These are phyloP conservation scores for Eustalomyia histrio DNA, from an alignment of 2,888 invertebrate genomes.

Conservation along the genomic window DNA sequence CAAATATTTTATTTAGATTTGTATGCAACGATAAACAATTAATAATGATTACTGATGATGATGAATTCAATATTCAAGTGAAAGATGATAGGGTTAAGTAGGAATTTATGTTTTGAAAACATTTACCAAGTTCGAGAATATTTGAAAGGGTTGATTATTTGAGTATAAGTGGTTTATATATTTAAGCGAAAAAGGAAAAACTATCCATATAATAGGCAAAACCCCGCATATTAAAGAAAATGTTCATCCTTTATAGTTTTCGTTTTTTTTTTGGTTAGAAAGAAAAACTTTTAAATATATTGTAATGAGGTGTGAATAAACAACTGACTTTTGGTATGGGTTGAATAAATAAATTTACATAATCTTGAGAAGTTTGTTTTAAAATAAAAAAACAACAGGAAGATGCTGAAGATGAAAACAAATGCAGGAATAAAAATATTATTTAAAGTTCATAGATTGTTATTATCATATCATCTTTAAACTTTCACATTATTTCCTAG, in stretches of 20 bases:
- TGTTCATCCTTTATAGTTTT: not conserved
- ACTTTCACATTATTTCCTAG: not conserved
- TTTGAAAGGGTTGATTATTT: slow-evolving; percentile 21
- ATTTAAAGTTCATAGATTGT: not conserved
- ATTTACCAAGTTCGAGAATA: slow-evolving; percentile 14
- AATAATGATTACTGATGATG: slow-evolving; percentile 46
- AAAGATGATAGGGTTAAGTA: slow-evolving; percentile 59
- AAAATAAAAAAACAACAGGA: not conserved
- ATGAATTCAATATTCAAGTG: slow-evolving; percentile 43
- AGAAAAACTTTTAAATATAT: slow-evolving; percentile 40
- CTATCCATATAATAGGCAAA: slow-evolving; percentile 2
- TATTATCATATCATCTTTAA: slow-evolving; percentile 24
- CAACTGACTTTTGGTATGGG: slow-evolving; percentile 40
- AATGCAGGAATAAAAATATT: not conserved
- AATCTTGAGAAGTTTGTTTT: slow-evolving; percentile 56
- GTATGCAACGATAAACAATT: slow-evolving; percentile 40
- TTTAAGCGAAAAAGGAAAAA: slow-evolving; percentile 10
- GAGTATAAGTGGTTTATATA: slow-evolving; percentile 25
- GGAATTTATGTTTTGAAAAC: slow-evolving; percentile 38
- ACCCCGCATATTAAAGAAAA: not conserved
- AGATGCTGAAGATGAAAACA: not conserved
- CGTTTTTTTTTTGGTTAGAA: not conserved
- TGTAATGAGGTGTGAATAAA: slow-evolving; percentile 57
- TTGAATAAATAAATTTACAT: slow-evolving; percentile 58
- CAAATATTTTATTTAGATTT: slow-evolving; percentile 17